A percentile compares a stretch with the other conserved stretches of the same genome.
phyloP scores from a whole-genome alignment of 2,888 invertebrate genomes.

The Pterostichus madidus region DNA sequence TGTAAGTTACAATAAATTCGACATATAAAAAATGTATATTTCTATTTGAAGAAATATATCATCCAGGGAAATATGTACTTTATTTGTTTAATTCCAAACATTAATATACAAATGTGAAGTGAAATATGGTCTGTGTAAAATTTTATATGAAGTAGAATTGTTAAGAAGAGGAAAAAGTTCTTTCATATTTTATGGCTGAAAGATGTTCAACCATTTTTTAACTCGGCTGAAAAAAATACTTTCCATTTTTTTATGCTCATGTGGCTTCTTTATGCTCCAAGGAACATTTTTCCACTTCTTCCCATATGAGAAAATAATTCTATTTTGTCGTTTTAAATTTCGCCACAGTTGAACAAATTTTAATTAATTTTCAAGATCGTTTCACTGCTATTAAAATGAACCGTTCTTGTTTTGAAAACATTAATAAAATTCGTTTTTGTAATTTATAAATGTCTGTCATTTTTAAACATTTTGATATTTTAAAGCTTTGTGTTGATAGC shows the following conservation, averaged over 20 bases:
- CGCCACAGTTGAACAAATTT: slow-evolving; percentile 10
- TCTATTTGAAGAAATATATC: too few relatives aligned
- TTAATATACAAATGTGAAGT: slow-evolving; percentile 13
- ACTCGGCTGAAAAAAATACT: slow-evolving; percentile 37
- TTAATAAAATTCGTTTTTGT: too few relatives aligned
- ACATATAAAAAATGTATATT: too few relatives aligned
- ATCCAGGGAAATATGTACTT: not conserved
- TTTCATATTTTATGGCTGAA: slow-evolving; percentile 50
- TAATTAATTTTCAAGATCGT: slow-evolving; percentile 22
- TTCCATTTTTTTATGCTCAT: slow-evolving; percentile 45
- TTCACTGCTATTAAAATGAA: too few relatives aligned
- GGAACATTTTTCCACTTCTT: slow-evolving; percentile 43
- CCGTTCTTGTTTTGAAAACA: too few relatives aligned
- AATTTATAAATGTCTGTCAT: too few relatives aligned
- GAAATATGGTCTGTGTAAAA: slow-evolving; percentile 27
- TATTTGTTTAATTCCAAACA: slow-evolving; percentile 2
- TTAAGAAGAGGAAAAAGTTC: slow-evolving; percentile 50
- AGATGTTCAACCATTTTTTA: slow-evolving; percentile 44
- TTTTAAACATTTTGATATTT: too few relatives aligned
- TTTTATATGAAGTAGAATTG: slow-evolving; percentile 46
- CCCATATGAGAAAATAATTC: slow-evolving; percentile 44
- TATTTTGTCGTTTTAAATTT: slow-evolving; percentile 9
- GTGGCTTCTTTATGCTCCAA: slow-evolving; percentile 46
- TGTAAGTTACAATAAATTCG: too few relatives aligned
- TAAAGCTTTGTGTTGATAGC: too few relatives aligned